Evolutionary conservation across 2,888 invertebrate genomes (phyloP).

Genomic region (Cosmopolites sordidus): DNA sequence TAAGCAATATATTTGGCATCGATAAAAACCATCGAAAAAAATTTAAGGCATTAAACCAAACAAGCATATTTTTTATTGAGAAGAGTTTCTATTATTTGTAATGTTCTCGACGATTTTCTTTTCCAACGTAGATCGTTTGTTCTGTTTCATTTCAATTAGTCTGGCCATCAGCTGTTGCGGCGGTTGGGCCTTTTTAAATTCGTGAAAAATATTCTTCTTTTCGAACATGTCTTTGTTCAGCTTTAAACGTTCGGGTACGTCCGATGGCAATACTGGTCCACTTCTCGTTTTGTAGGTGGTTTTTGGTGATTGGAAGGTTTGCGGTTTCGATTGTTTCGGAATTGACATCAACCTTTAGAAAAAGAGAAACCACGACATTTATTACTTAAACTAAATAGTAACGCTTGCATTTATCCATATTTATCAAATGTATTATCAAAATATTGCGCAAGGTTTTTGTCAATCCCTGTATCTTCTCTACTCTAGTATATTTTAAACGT

Average conservation of each 20-base stretch:
- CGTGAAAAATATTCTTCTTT: slow-evolving; percentile 40
- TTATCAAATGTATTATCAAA: too few relatives aligned
- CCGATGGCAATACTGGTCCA: slow-evolving; percentile 35
- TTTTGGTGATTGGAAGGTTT: slow-evolving; percentile 5
- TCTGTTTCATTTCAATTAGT: slow-evolving; percentile 37
- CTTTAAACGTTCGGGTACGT: slow-evolving; percentile 37
- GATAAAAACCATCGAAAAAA: too few relatives aligned
- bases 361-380: too few relatives aligned
- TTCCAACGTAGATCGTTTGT: slow-evolving; percentile 22
- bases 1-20: too few relatives aligned
- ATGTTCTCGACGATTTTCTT: slow-evolving; percentile 1
- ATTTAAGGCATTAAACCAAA: too few relatives aligned
- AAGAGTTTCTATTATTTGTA: too few relatives aligned
- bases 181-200: slow-evolving; percentile 41
- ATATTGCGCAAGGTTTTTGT: too few relatives aligned
- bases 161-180: slow-evolving; percentile 37
- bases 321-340: slow-evolving; percentile 22
- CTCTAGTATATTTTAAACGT: too few relatives aligned
- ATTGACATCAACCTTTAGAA: slow-evolving; percentile 27
- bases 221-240: slow-evolving; percentile 39
- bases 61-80: too few relatives aligned
- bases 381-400: too few relatives aligned
- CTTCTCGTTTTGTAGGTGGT: slow-evolving; percentile 33
- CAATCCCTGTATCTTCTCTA: too few relatives aligned
- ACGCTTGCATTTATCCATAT: too few relatives aligned